phyloP scores from a whole-genome alignment of 2,797 vertebrate genomes.

The Valencia hispanica region DNA sequence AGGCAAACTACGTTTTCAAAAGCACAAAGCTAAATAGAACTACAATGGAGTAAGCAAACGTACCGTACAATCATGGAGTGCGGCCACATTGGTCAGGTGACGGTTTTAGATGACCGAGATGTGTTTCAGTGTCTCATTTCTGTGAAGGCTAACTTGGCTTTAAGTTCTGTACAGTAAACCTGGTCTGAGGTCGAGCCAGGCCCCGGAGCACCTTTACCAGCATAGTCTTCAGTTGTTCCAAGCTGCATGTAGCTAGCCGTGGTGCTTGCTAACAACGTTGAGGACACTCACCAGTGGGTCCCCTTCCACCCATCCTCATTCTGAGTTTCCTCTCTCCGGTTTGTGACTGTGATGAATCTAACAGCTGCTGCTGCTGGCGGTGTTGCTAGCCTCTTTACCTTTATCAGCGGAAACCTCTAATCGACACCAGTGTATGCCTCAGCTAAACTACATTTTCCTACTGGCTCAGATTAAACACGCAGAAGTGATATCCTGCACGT shows the following conservation, averaged over 20 bases:
- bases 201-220: slow-evolving; percentile 12
- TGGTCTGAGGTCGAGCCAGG: background rate
- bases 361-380: slow-evolving; percentile 18
- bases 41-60: background rate
- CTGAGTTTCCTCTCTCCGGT: slow-evolving; percentile 7
- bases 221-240: slow-evolving; percentile 35
- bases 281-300: slow-evolving; percentile 16
- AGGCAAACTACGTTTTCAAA: background rate
- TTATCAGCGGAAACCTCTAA: background rate
- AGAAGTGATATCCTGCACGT: slow-evolving; percentile 28
- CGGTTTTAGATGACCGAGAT: background rate
- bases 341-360: slow-evolving; percentile 6
- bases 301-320: background rate
- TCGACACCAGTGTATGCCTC: background rate
- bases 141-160: background rate
- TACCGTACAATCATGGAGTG: background rate
- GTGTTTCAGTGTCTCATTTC: background rate
- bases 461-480: slow-evolving; percentile 12
- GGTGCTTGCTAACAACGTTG: slow-evolving; percentile 39
- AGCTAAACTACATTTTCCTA: background rate
- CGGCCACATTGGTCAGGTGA: background rate
- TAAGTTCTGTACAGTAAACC: slow-evolving; percentile 1
- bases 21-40: background rate
- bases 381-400: background rate
- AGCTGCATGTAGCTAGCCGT: slow-evolving; percentile 43